These are phyloP conservation scores for Drosophila lutescens DNA, from an alignment of 2,888 invertebrate genomes.

Conservation along the genomic window DNA sequence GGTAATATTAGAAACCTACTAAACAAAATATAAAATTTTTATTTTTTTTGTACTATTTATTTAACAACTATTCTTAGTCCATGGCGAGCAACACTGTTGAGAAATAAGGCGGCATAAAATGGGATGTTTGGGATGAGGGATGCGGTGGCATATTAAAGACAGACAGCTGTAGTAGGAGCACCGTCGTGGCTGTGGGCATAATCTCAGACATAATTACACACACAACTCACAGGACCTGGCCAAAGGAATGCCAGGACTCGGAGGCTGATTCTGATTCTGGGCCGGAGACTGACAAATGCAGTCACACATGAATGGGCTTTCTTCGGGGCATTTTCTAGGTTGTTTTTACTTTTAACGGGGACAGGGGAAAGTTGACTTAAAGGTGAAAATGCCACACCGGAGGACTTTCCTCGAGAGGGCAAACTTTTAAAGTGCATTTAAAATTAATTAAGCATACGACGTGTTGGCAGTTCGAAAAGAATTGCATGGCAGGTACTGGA, in stretches of 20 bases:
- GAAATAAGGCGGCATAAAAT: slow-evolving; percentile 2
- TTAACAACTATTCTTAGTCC: neutral
- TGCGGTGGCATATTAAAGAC: slow-evolving; percentile 47
- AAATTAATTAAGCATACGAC: slow-evolving; percentile 74
- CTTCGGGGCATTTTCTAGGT: slow-evolving; percentile 22
- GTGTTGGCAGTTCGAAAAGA: slow-evolving; percentile 45
- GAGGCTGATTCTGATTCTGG: slow-evolving; percentile 16
- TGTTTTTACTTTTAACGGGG: slow-evolving; percentile 21
- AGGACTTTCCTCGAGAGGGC: slow-evolving; percentile 36
- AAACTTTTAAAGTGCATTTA: slow-evolving; percentile 73
- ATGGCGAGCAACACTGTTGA: neutral
- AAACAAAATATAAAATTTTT: too few species aligned
- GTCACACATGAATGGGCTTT: slow-evolving; percentile 64
- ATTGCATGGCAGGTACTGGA: slow-evolving; percentile 21
- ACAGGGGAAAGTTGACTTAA: slow-evolving; percentile 61
- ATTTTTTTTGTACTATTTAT: too few species aligned
- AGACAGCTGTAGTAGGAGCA: slow-evolving; percentile 40
- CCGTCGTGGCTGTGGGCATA: slow-evolving; percentile 71
- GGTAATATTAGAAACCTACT: too few species aligned
- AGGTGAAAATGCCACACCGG: slow-evolving; percentile 42
- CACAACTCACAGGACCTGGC: slow-evolving; percentile 32
- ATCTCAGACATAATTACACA: slow-evolving; percentile 80
- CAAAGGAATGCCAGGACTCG: slow-evolving; percentile 33
- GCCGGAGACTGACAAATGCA: slow-evolving; percentile 70
- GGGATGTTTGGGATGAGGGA: neutral